phyloP scores from a whole-genome alignment of 2,113 vertebrate species.

The Steatornis caripensis region DNA sequence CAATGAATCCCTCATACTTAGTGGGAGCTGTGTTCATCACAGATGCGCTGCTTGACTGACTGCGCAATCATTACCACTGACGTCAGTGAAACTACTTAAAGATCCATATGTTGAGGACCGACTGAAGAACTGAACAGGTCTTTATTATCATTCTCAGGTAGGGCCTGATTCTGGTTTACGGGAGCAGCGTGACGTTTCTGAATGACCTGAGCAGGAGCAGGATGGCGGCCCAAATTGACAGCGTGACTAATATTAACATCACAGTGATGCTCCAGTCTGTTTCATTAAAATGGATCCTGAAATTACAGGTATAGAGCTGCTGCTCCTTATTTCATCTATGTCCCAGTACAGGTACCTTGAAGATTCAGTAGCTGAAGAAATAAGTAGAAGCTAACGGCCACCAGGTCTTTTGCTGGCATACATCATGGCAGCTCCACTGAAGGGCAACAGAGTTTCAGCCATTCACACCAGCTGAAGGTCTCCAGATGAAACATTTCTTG shows the following conservation, averaged over 20 bases:
- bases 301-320: not conserved
- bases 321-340: not conserved
- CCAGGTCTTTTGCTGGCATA: not conserved
- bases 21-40: not conserved
- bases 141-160: not conserved
- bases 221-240: not conserved
- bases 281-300: not conserved
- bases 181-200: not conserved
- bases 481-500: not conserved
- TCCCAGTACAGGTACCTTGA: not conserved
- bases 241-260: not conserved
- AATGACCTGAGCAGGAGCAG: not conserved
- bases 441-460: not conserved
- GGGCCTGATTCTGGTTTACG: not conserved
- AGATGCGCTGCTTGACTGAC: not conserved
- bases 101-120: not conserved
- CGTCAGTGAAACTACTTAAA: not conserved
- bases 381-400: not conserved
- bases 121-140: not conserved
- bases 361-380: not conserved
- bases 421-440: not conserved
- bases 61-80: not conserved
- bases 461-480: not conserved
- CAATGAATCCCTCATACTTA: not conserved
- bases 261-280: not conserved